These are phyloP conservation scores for Neocrepidodera transversa DNA, from an alignment of 2,888 invertebrate genomes.

Conservation along the genomic window DNA sequence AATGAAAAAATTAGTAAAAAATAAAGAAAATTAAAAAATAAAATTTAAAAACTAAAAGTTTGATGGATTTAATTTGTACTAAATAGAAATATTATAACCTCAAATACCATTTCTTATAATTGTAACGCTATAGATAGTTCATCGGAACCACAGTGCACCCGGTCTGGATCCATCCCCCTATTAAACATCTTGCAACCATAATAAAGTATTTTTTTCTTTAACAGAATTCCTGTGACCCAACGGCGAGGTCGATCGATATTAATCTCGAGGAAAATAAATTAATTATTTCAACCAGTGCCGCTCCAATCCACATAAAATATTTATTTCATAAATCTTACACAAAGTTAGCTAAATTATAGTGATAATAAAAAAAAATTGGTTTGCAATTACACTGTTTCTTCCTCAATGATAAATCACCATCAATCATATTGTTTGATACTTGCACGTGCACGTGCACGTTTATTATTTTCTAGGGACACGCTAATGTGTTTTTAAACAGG, in stretches of 20 bases:
- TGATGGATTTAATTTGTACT: too few relatives aligned
- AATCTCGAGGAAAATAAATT: conserved; percentile 30
- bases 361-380: too few relatives aligned
- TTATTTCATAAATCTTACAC: too few relatives aligned
- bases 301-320: too few relatives aligned
- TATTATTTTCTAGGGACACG: conserved; percentile 5
- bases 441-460: background rate
- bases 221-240: conserved; percentile 2
- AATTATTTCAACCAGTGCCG: too few relatives aligned
- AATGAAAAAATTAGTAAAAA: too few relatives aligned
- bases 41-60: too few relatives aligned
- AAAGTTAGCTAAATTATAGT: too few relatives aligned
- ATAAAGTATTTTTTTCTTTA: conserved; percentile 14
- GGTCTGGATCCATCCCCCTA: background rate
- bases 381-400: background rate
- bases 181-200: background rate
- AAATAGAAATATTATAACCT: too few relatives aligned
- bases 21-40: too few relatives aligned
- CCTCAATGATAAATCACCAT: conserved; percentile 1
- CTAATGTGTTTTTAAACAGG: conserved; percentile 12
- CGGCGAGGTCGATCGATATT: conserved; percentile 14
- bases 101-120: too few relatives aligned
- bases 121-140: too few relatives aligned
- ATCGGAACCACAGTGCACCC: background rate
- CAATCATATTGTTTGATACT: conserved; percentile 4